phyloP scores from a whole-genome alignment of 2,888 invertebrate species.

The Electrophaes corylata region DNA sequence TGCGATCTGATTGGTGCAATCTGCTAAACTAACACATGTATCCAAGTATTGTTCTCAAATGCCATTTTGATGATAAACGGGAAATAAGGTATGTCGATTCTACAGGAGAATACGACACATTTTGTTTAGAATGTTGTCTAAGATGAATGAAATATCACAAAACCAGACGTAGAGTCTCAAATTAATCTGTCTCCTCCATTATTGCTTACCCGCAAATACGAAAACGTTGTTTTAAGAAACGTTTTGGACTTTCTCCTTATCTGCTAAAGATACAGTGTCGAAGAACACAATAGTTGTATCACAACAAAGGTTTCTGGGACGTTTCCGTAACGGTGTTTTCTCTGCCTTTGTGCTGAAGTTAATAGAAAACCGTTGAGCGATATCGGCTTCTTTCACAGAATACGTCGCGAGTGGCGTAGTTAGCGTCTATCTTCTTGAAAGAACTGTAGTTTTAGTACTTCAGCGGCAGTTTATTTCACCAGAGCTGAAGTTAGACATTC shows the following conservation, averaged over 20 bases:
- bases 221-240: constrained; percentile 33
- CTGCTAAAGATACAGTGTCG: constrained; percentile 53
- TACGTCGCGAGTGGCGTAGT: constrained; percentile 48
- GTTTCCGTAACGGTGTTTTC: constrained; percentile 70
- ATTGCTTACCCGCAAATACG: constrained; percentile 34
- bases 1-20: constrained; percentile 13
- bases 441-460: constrained; percentile 34
- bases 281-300: constrained; percentile 68
- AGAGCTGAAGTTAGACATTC: constrained; percentile 30
- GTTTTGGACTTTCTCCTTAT: constrained; percentile 40
- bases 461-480: constrained; percentile 30
- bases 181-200: constrained; percentile 24
- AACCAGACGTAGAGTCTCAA: constrained; percentile 14
- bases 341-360: constrained; percentile 65
- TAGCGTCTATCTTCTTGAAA: constrained; percentile 46
- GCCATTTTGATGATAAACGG: not conserved
- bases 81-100: not conserved
- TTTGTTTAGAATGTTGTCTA: constrained; percentile 15
- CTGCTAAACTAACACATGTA: not conserved
- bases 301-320: constrained; percentile 72
- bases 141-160: constrained; percentile 16
- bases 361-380: constrained; percentile 66
- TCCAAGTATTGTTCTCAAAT: not conserved
- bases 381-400: constrained; percentile 60
- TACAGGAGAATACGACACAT: constrained; percentile 1